These are phyloP conservation scores for Neotragus pygmaeus DNA, from an alignment of 2,113 vertebrate species.

Conservation along the genomic window DNA sequence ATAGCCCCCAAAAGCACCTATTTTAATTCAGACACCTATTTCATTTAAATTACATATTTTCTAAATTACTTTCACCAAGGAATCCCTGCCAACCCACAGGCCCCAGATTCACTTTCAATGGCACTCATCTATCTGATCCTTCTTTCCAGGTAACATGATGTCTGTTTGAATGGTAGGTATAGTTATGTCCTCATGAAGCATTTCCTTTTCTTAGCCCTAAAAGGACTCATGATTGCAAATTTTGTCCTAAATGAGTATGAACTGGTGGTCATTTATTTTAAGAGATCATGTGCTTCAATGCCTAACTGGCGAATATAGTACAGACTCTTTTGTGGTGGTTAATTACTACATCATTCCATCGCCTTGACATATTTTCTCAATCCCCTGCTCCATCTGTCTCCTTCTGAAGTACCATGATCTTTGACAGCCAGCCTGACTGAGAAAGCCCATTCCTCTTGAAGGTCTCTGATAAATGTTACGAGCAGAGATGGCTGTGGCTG, in stretches of 20 bases:
- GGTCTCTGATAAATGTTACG: conserved; percentile 27
- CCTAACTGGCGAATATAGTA: not conserved
- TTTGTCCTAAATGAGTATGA: not conserved
- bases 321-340: not conserved
- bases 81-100: not conserved
- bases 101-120: not conserved
- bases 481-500: conserved; percentile 41
- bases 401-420: conserved; percentile 37
- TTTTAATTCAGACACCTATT: not conserved
- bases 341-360: not conserved
- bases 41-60: not conserved
- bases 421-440: not conserved
- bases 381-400: conserved; percentile 11
- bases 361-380: not conserved
- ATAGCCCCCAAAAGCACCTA: not conserved
- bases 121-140: not conserved
- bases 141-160: not conserved
- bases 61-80: not conserved
- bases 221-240: not conserved
- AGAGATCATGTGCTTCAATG: not conserved
- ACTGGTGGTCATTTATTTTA: not conserved
- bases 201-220: not conserved
- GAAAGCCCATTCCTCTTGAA: conserved; percentile 26
- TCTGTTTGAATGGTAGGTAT: not conserved
- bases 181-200: not conserved